A percentile compares a stretch with the other conserved stretches of the same genome.
Conservation (phyloP, 2,888 invertebrate species). For the Sussaba pulchella region DNA sequence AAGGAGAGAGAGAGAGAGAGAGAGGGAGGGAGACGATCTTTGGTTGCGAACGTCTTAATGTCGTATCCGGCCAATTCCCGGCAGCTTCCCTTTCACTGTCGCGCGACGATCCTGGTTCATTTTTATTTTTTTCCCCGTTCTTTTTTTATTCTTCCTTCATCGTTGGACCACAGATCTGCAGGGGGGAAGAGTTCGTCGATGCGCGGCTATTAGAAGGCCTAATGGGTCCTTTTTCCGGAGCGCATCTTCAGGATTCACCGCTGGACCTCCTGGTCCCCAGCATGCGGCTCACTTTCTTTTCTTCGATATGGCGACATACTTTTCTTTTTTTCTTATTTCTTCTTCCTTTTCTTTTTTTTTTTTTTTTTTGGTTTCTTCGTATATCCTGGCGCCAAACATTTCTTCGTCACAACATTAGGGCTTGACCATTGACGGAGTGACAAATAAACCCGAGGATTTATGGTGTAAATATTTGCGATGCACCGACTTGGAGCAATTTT, state of each 20-base stretch:
- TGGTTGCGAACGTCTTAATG: conserved; percentile 71
- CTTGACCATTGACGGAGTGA: conserved; percentile 19
- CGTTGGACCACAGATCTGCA: conserved; percentile 30
- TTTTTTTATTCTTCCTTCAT: conserved; percentile 54
- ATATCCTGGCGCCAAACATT: conserved; percentile 61
- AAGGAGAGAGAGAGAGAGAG: conserved; percentile 6
- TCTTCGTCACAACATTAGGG: conserved; percentile 58
- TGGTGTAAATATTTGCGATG: conserved; percentile 12
- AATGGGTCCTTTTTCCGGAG: conserved; percentile 47
- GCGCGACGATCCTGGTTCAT: conserved; percentile 27
- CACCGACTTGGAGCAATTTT: neutral
- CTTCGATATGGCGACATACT: conserved; percentile 44
- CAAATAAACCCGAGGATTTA: conserved; percentile 22
- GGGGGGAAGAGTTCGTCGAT: conserved; percentile 20
- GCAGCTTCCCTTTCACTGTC: conserved; percentile 42
- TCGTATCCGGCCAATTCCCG: conserved; percentile 58
- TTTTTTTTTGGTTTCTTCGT: conserved; percentile 12
- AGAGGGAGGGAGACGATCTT: conserved; percentile 5
- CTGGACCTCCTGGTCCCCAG: conserved; percentile 62
- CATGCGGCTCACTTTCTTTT: conserved; percentile 47
- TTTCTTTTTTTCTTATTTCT: neutral
- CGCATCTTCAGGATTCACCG: conserved; percentile 33
- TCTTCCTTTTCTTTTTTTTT: neutral
- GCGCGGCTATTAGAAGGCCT: conserved; percentile 41
- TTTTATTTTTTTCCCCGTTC: conserved; percentile 33